A percentile compares a stretch with the other conserved stretches of the same genome.
phyloP scores from a whole-genome alignment of 2,888 invertebrate species.

The Drepanosiphum platanoidis region DNA sequence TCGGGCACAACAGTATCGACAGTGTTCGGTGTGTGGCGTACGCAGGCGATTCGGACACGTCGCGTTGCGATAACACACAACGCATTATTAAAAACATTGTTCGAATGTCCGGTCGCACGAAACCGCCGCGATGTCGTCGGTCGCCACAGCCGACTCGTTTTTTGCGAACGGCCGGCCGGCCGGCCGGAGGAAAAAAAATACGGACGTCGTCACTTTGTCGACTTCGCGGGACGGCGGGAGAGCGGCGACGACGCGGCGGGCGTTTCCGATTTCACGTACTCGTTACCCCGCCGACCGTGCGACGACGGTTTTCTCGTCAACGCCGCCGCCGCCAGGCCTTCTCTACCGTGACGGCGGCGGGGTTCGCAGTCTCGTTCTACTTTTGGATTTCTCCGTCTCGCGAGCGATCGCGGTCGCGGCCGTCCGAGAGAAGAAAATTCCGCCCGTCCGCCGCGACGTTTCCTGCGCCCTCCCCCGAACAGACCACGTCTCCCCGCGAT shows the following conservation, averaged over 20 bases:
- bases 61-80: too few relatives aligned
- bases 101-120: too few relatives aligned
- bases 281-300: neutral
- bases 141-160: too few relatives aligned
- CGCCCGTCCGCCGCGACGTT: neutral
- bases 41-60: too few relatives aligned
- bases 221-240: neutral
- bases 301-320: neutral
- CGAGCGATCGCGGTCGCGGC: neutral
- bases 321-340: neutral
- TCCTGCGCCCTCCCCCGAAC: neutral
- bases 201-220: neutral
- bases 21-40: too few relatives aligned
- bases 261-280: constrained; percentile 8
- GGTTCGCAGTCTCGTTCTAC: neutral
- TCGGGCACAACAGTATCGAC: too few relatives aligned
- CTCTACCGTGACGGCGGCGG: neutral
- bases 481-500: too few relatives aligned
- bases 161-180: too few relatives aligned
- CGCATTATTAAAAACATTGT: too few relatives aligned
- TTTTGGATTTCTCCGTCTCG: constrained; percentile 6
- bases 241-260: neutral
- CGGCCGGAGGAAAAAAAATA: neutral
- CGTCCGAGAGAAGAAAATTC: neutral
- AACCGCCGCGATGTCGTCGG: too few relatives aligned